Evolutionary conservation across 1,140 invertebrate species (phyloP), one percentile per base, ranked within the genome.

Genomic region (Plodia interpunctella): DNA sequence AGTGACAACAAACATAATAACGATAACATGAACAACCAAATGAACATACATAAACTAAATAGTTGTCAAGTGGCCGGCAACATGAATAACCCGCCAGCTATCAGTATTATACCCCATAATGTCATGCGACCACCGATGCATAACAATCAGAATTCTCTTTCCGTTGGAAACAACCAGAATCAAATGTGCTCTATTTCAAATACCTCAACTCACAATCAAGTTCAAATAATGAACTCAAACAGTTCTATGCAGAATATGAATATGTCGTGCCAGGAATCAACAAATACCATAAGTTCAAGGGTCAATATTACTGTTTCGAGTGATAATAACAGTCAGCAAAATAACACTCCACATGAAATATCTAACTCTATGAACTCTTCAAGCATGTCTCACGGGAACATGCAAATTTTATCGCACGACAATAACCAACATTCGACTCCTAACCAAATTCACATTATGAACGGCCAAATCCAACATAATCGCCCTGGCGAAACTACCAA

Each of bases 401-500:
- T 88, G 74, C 78, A 81, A 66, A 86, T 88, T 59, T 80, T 89
- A 65, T 69, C 78, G 8, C 84, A 87, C 64, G 82, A 87, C 21
- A 80, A 76, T 60, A 79, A 71, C 54, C 79, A 80, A 55, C 58
- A 74, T 18, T 65, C 77, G 20, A 62, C 70, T 38, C 55, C 80
- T 13, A 89, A 87, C 66, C 82, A 87, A 69, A 89, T 89, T 51
- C 87, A 89, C 59, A 88, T 89, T 51, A 80, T 87, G 80, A 87
- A 84, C 70, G 87, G 87, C 18, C 87, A 89, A 65, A 87, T 89
- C 49, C 85, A 88, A 63, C 38, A 44, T 15, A 44, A 44, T 17
- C 38, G 84, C 10, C 80, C 77, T 62, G 53, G 72, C 5, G 84
- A 87, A 8, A 82, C 70, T 59, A 78, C 52, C 49, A 77, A 70